Conservation (phyloP, 2,797 vertebrate genomes). For the Cynodonichthys magdalenae region DNA sequence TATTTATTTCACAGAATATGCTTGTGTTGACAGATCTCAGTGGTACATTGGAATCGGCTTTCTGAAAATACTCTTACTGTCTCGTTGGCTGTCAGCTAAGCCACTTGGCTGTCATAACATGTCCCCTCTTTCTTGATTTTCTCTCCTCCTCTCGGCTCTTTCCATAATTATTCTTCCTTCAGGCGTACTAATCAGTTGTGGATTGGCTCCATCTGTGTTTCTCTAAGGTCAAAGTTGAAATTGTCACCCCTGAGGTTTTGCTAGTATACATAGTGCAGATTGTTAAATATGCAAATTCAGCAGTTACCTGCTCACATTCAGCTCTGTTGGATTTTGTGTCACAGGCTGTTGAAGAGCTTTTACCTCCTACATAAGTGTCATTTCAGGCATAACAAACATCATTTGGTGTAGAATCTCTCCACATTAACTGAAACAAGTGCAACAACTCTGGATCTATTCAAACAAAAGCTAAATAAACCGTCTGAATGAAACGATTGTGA, state of each 20-base stretch:
- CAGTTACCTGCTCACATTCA: conserved; percentile 36
- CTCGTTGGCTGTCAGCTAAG: conserved; percentile 25
- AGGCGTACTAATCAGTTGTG: conserved; percentile 13
- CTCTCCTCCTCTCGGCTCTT: conserved; percentile 9
- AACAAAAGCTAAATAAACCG: too few relatives aligned
- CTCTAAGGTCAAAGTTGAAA: conserved; percentile 54
- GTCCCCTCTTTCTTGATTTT: conserved; percentile 8
- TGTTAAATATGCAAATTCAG: conserved; percentile 42
- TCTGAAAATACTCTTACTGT: conserved; percentile 20
- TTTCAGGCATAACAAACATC: conserved; percentile 46
- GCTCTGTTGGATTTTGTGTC: conserved; percentile 43
- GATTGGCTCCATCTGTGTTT: conserved; percentile 23
- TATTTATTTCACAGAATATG: conserved; percentile 10
- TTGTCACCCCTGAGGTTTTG: conserved; percentile 14
- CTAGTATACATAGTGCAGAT: conserved; percentile 25
- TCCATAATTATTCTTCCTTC: conserved; percentile 29
- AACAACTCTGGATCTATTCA: neutral
- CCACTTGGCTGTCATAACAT: conserved; percentile 23
- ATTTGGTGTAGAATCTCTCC: conserved; percentile 32
- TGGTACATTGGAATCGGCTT: conserved; percentile 11
- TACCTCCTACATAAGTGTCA: conserved; percentile 53
- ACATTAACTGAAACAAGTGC: conserved; percentile 34
- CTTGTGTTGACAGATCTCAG: conserved; percentile 8
- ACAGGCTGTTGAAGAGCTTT: conserved; percentile 30
- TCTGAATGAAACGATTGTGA: too few relatives aligned